Evolutionary conservation across 1,140 invertebrate species (phyloP), one percentile per base, ranked within the genome.

Genomic region (Neomicropteryx cornuta): DNA sequence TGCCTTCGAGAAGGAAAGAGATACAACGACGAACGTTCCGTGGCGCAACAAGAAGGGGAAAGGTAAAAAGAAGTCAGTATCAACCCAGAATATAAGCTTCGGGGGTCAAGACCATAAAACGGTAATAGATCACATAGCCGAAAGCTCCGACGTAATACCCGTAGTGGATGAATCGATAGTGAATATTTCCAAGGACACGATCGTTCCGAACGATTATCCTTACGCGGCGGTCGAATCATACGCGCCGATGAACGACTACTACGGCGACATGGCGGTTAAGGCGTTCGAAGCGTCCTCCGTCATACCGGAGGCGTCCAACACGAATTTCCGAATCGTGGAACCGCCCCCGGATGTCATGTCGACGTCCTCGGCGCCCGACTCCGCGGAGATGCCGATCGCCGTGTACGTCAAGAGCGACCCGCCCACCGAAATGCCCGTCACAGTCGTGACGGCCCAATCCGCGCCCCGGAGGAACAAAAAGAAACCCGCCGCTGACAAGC

Each of bases 21-120:
- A 56, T 23, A 48, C n/a, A n/a, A 5, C 27, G 6, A 10, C 35
- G 14, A 3, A 11, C 1, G 22, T 45, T 38, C 22, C 16, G 42
- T 44, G 40, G 36, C 42, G 29, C 34, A 35, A 34, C 45, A 49
- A 36, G 27, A 43, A 16, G 50, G 43, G 53, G 35, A 62, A 54
- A 39, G 47, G 49, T 13, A 56, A 55, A 46, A 63, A 63, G 39
- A 64, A 64, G 42, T 62, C 62, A 0, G 44, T 68, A 36, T 66
- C 65, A 4, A 59, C 53, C 4, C 63, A 66, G 45, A 66, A 63
- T 39, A 59, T 68, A 18, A 62, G 46, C 22, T 66, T 68, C 47
- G 61, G 58, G 10, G 57, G 56, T 17, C 50, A 58, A 44, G 59
- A 65, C 16, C 59, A 60, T 36, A 45, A 59, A 36, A 57, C 59